Conservation (phyloP, 2,797 vertebrate genomes). For the Acrossocheilus wenchowensis region DNA sequence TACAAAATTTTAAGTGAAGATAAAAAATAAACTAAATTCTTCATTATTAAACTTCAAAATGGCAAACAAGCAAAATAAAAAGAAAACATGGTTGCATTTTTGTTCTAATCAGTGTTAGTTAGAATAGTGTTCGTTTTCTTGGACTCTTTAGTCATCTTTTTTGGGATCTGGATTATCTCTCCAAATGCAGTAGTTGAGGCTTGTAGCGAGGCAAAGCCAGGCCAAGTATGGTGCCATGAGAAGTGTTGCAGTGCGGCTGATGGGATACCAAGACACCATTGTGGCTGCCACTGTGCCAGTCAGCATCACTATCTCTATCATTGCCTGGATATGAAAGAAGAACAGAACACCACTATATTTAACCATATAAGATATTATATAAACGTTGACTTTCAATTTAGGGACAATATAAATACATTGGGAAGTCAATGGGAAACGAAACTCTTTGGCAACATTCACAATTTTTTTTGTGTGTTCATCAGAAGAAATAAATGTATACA, state of each 20-base stretch:
- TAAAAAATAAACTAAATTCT: neutral
- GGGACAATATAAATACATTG: neutral
- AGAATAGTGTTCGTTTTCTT: conserved; percentile 13
- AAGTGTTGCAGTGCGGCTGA: conserved; percentile 82
- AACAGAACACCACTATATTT: neutral
- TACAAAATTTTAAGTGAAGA: neutral
- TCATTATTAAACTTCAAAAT: neutral
- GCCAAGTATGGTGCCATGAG: conserved; percentile 87
- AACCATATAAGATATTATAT: neutral
- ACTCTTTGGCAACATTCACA: neutral
- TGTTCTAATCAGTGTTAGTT: conserved; percentile 4
- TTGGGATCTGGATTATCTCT: conserved; percentile 83
- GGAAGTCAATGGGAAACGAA: neutral
- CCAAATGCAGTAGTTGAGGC: conserved; percentile 87
- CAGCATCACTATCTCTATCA: conserved; percentile 75
- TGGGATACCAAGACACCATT: conserved; percentile 82
- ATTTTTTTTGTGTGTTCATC: neutral
- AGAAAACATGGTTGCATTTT: neutral
- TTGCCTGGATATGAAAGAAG: conserved; percentile 64
- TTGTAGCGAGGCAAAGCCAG: conserved; percentile 86
- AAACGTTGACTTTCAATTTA: neutral
- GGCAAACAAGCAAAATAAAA: neutral
- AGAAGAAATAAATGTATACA: neutral
- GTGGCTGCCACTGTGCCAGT: conserved; percentile 81
- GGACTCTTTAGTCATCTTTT: conserved; percentile 62